phyloP scores from a whole-genome alignment of 2,113 vertebrate genomes.

The Probosciger aterrimus region DNA sequence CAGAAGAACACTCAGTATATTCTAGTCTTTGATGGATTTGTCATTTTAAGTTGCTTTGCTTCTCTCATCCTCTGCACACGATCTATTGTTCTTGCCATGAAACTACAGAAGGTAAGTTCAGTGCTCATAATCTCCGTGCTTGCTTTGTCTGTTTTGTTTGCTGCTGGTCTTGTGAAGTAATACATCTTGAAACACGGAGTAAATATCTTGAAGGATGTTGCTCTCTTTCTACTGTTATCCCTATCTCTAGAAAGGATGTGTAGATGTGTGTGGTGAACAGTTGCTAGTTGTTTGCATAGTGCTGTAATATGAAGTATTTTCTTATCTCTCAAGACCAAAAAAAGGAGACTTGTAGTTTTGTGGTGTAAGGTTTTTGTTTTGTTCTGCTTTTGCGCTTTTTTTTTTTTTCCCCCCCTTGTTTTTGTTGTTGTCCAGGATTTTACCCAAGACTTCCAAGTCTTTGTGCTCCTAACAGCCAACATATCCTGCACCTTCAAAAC shows the following conservation, averaged over 20 bases:
- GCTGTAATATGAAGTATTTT: not conserved
- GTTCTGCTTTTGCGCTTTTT: not conserved
- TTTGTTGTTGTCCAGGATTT: not conserved
- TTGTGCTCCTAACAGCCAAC: not conserved
- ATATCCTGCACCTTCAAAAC: not conserved
- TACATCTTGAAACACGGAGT: not conserved
- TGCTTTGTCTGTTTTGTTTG: not conserved
- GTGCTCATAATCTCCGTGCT: not conserved
- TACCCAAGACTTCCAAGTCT: not conserved
- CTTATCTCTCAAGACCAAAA: not conserved
- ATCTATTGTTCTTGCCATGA: constrained; percentile 88
- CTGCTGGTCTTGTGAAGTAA: not conserved
- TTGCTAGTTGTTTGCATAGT: not conserved
- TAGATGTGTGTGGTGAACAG: not conserved
- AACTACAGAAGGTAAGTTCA: constrained; percentile 83
- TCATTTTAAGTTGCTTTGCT: constrained; percentile 85
- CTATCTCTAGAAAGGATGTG: not conserved
- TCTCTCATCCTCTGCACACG: constrained; percentile 89
- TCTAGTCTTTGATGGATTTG: constrained; percentile 87
- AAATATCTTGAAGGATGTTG: not conserved
- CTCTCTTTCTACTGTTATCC: not conserved
- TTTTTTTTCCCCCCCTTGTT: not conserved
- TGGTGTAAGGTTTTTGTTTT: not conserved
- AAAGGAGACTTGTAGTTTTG: not conserved
- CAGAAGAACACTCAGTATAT: constrained; percentile 89